phyloP scores from a whole-genome alignment of 2,113 vertebrate species.

The Myrmecophaga tridactyla region DNA sequence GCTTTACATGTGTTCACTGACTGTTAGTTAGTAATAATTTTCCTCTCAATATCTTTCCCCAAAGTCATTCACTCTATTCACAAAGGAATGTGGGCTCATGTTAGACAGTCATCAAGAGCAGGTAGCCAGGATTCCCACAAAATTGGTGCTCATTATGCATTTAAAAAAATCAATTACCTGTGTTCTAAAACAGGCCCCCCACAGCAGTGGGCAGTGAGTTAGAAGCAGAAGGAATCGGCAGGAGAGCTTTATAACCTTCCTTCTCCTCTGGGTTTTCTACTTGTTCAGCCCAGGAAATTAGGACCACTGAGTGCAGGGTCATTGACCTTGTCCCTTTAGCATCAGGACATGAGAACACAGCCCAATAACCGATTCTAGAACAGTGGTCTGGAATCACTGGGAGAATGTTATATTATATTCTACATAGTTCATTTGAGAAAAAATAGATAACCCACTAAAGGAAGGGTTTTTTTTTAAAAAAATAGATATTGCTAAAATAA shows the following conservation, averaged over 20 bases:
- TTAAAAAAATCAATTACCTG: not conserved
- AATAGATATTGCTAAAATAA: not conserved
- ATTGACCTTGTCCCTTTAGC: rapidly evolving
- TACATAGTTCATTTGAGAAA: not conserved
- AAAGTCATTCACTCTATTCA: not conserved
- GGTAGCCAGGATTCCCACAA: not conserved
- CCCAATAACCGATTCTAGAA: not conserved
- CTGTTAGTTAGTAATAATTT: not conserved
- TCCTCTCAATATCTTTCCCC: not conserved
- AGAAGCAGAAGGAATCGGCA: not conserved
- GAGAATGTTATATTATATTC: not conserved
- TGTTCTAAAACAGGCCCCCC: rapidly evolving
- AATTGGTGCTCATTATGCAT: not conserved
- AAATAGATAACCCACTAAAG: not conserved
- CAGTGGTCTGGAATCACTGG: rapidly evolving
- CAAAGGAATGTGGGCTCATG: not conserved
- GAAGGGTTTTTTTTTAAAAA: not conserved
- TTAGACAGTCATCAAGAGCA: not conserved
- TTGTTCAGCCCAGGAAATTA: not conserved
- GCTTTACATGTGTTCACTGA: not conserved
- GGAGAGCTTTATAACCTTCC: not conserved
- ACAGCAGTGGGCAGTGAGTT: rapidly evolving
- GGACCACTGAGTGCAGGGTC: not conserved
- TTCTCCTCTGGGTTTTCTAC: not conserved
- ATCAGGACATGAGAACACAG: not conserved